These are phyloP conservation scores for Scomber japonicus DNA, from an alignment of 2,113 vertebrate genomes.

Conservation along the genomic window DNA sequence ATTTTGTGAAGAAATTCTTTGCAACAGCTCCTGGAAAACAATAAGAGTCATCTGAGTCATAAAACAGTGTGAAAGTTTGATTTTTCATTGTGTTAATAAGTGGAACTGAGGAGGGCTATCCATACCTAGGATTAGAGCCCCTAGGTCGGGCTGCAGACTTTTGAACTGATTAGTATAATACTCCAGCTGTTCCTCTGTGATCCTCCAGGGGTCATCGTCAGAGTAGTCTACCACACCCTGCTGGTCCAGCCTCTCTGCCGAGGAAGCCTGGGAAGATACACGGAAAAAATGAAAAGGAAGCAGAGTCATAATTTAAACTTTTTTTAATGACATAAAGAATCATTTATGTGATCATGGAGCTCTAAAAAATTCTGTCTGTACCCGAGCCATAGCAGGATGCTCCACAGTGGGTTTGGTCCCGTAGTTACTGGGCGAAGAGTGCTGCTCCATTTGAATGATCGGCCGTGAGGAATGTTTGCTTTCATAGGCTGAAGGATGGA, in stretches of 20 bases:
- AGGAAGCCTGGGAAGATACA: slow-evolving; percentile 79
- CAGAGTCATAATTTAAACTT: background rate
- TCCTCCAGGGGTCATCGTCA: slow-evolving; percentile 96
- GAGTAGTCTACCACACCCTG: slow-evolving; percentile 82
- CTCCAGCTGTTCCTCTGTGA: slow-evolving; percentile 95
- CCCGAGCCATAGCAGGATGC: slow-evolving; percentile 85
- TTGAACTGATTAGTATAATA: slow-evolving; percentile 96
- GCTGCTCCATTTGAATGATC: slow-evolving; percentile 86
- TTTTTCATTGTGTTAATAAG: background rate
- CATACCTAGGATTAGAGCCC: slow-evolving; percentile 92
- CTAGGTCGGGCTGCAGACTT: slow-evolving; percentile 92
- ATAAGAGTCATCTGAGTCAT: background rate
- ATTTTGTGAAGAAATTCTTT: slow-evolving; percentile 99
- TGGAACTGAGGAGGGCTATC: background rate
- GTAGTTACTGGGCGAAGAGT: slow-evolving; percentile 85
- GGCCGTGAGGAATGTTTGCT: slow-evolving; percentile 71
- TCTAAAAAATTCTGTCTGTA: slow-evolving; percentile 53
- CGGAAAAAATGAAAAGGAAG: background rate
- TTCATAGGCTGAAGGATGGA: slow-evolving; percentile 86
- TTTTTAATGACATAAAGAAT: background rate
- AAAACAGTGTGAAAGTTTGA: background rate
- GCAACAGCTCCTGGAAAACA: slow-evolving; percentile 90
- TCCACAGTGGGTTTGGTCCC: slow-evolving; percentile 81
- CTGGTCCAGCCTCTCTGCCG: slow-evolving; percentile 86
- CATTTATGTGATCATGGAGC: background rate